phyloP scores from a whole-genome alignment of 2,888 invertebrate genomes.

The Drosophila atroscutellata region DNA sequence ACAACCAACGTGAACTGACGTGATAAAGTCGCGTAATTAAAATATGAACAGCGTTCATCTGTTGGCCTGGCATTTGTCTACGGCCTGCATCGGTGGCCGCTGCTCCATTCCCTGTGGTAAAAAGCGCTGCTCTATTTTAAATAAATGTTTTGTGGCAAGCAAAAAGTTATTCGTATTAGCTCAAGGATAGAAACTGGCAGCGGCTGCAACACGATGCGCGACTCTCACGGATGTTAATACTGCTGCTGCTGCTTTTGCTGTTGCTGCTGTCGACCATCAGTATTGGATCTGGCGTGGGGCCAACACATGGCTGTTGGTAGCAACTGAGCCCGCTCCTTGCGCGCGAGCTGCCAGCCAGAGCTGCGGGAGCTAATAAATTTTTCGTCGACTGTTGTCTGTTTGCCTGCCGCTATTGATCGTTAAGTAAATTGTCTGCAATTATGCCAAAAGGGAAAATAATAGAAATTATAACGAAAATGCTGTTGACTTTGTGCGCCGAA shows the following conservation, averaged over 20 bases:
- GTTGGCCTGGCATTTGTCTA: conserved; percentile 48
- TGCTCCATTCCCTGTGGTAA: conserved; percentile 54
- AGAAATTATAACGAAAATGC: conserved; percentile 81
- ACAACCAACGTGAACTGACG: conserved; percentile 64
- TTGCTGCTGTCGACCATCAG: conserved; percentile 38
- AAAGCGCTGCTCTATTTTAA: conserved; percentile 69
- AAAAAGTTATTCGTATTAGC: conserved; percentile 68
- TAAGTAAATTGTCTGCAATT: conserved; percentile 83
- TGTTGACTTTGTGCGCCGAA: conserved; percentile 66
- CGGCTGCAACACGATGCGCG: conserved; percentile 47
- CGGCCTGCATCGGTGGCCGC: conserved; percentile 16
- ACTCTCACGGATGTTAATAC: conserved; percentile 56
- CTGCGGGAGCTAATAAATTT: conserved; percentile 82
- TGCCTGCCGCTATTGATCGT: conserved; percentile 78
- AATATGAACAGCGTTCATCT: conserved; percentile 75
- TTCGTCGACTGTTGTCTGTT: conserved; percentile 55
- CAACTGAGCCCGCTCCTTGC: conserved; percentile 17
- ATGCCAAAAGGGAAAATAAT: conserved; percentile 83
- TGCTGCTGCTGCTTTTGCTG: conserved; percentile 6
- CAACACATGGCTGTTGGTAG: conserved; percentile 64
- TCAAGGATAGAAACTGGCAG: conserved; percentile 70
- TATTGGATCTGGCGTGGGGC: conserved; percentile 58
- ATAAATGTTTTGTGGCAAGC: conserved; percentile 75
- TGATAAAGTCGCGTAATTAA: conserved; percentile 79
- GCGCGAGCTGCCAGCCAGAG: conserved; percentile 40